Evolutionary conservation across 2,888 invertebrate genomes (phyloP).

Genomic region (Rhopalosiphum nymphaeae): DNA sequence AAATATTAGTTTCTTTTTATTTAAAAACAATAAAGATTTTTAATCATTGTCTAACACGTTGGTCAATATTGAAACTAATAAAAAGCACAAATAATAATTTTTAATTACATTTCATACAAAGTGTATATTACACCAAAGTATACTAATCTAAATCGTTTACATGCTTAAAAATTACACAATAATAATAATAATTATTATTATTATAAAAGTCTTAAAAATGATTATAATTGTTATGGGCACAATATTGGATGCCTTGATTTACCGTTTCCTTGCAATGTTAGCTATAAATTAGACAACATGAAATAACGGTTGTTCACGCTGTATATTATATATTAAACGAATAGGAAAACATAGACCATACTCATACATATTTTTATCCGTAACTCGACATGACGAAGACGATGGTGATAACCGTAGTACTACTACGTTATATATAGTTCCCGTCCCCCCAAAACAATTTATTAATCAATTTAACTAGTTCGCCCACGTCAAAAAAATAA

Average conservation of each 20-base stretch:
- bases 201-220: background rate
- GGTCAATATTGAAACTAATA: background rate
- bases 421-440: background rate
- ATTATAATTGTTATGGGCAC: background rate
- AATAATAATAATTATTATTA: background rate
- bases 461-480: background rate
- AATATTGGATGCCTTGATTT: background rate
- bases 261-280: background rate
- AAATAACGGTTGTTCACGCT: background rate
- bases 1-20: background rate
- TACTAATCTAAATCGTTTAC: background rate
- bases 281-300: background rate
- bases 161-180: background rate
- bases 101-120: no score
- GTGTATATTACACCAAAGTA: no score
- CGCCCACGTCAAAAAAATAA: background rate
- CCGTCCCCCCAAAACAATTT: conserved; percentile 7
- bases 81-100: background rate
- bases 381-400: background rate
- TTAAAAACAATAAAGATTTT: background rate
- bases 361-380: background rate
- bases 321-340: background rate
- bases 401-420: background rate
- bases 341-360: background rate
- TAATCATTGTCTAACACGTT: background rate